phyloP scores from a whole-genome alignment of 1,140 invertebrate species.

The Tetramorium alpestre region DNA sequence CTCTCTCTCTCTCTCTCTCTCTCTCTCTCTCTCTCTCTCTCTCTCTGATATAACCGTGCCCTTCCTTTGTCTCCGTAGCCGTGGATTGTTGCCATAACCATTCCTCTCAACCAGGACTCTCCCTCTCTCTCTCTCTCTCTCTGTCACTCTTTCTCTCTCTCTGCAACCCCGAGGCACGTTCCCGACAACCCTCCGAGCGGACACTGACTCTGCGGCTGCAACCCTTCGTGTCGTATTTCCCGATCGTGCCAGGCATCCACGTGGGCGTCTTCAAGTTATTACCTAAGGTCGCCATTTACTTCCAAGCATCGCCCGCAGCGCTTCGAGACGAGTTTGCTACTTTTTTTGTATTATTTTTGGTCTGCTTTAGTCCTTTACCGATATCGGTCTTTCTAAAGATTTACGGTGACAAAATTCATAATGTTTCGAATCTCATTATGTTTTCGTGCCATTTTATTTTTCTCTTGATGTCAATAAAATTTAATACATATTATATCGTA shows the following conservation, averaged over 20 bases:
- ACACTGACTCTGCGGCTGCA: slow-evolving; percentile 40
- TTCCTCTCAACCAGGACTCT: slow-evolving; percentile 24
- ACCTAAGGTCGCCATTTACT: slow-evolving; percentile 34
- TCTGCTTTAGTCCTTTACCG: slow-evolving; percentile 7
- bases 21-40: neutral
- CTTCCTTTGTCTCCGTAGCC: slow-evolving; percentile 53
- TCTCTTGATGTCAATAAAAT: neutral
- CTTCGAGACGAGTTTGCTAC: neutral
- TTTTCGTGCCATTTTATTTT: neutral
- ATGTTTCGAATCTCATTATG: neutral
- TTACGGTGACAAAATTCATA: neutral
- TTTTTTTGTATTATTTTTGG: neutral
- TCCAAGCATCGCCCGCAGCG: slow-evolving; percentile 5
- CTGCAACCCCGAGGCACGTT: neutral
- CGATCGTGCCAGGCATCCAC: slow-evolving; percentile 39
- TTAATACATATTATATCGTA: neutral
- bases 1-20: neutral
- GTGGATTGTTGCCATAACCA: slow-evolving; percentile 70
- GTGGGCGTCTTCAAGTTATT: slow-evolving; percentile 54
- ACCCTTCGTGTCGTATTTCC: slow-evolving; percentile 51
- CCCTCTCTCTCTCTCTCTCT: neutral
- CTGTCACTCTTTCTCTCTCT: neutral
- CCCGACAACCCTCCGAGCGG: slow-evolving; percentile 29
- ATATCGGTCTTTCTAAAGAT: slow-evolving; percentile 11
- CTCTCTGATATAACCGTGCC: neutral